Percentiles rank a stretch among this genome's conserved stretches.
Conservation (phyloP, 2,797 vertebrate species). For the Gymnoscopelus braueri region DNA sequence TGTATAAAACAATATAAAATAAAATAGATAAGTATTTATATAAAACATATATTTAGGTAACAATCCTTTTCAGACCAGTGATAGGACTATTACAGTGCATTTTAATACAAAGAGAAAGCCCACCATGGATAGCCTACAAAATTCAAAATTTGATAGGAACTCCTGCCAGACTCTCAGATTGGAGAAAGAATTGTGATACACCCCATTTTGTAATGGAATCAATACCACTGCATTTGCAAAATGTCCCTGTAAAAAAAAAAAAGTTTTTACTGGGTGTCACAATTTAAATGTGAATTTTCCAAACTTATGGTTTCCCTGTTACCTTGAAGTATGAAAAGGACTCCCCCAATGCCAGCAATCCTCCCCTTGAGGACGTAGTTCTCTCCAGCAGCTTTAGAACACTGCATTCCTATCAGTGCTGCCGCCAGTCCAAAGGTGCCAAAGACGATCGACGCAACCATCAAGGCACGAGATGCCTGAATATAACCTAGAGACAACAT, state of each 20-base stretch:
- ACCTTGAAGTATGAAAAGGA: constrained; percentile 87
- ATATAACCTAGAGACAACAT: constrained; percentile 81
- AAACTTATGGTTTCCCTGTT: constrained; percentile 29
- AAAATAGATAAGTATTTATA: too few species aligned
- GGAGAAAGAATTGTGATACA: too few species aligned
- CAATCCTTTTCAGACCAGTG: neutral
- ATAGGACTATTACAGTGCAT: neutral
- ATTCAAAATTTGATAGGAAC: too few species aligned
- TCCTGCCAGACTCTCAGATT: too few species aligned
- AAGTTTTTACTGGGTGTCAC: neutral
- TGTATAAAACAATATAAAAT: too few species aligned
- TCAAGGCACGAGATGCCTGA: constrained; percentile 90
- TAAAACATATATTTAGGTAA: too few species aligned
- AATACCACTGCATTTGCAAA: neutral
- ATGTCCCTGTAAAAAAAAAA: neutral
- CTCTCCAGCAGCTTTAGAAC: constrained; percentile 81
- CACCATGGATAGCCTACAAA: neutral
- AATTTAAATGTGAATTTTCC: too few species aligned
- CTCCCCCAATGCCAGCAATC: constrained; percentile 80
- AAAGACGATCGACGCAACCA: constrained; percentile 83
- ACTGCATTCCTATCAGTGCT: constrained; percentile 85
- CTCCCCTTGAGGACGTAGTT: constrained; percentile 83
- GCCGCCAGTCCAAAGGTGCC: constrained; percentile 82
- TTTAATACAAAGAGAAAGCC: neutral
- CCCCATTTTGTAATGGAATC: too few species aligned